Evolutionary conservation across 2,113 vertebrate species (phyloP).

Genomic region (Morone saxatilis): DNA sequence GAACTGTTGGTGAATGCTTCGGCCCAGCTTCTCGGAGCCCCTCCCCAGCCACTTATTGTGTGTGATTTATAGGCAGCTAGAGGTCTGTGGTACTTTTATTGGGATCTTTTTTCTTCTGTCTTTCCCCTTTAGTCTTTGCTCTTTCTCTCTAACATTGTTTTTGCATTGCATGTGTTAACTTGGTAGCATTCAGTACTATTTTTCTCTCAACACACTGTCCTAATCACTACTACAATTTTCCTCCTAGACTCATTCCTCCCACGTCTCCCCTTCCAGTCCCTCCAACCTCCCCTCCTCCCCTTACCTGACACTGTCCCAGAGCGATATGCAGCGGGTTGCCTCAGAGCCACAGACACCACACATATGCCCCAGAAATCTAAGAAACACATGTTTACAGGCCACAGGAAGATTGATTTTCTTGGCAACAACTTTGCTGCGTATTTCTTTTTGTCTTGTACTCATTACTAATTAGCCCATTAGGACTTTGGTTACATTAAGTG

Average conservation of each 20-base stretch:
- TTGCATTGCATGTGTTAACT: conserved; percentile 96
- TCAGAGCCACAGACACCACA: conserved; percentile 69
- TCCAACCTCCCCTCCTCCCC: conserved; percentile 67
- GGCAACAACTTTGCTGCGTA: neutral
- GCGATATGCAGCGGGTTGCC: conserved; percentile 94
- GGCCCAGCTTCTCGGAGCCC: conserved; percentile 90
- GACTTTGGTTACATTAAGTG: neutral
- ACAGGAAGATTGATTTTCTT: conserved; percentile 6
- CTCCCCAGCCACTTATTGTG: conserved; percentile 93
- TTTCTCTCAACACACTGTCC: conserved; percentile 68
- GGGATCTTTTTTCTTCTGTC: conserved; percentile 85
- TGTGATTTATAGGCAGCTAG: conserved; percentile 97
- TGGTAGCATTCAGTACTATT: conserved; percentile 88
- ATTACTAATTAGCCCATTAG: neutral
- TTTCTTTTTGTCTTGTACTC: neutral
- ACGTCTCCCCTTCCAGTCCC: conserved; percentile 64
- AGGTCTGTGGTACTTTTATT: conserved; percentile 91
- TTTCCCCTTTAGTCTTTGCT: conserved; percentile 71
- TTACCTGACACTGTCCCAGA: conserved; percentile 84
- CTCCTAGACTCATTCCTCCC: conserved; percentile 61
- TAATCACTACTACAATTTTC: conserved; percentile 69
- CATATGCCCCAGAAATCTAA: conserved; percentile 15
- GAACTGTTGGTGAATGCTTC: conserved; percentile 87
- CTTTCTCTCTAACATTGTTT: conserved; percentile 84
- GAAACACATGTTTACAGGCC: conserved; percentile 22